Base-by-base conservation (phyloP, 2,888 invertebrate genomes). In the Lithosia quadra region DNA sequence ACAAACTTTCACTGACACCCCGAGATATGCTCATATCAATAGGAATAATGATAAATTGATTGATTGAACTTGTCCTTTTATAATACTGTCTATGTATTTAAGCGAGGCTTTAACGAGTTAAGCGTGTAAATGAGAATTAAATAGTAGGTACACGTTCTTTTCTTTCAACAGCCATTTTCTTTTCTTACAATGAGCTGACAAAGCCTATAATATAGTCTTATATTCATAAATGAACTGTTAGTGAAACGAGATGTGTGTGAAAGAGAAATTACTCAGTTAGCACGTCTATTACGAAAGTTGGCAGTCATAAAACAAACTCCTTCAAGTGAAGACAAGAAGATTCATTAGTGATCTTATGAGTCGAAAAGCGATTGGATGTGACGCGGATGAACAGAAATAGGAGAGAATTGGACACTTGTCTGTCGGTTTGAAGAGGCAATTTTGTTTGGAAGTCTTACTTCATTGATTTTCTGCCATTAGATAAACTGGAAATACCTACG, bases 341-440 rank as follows among this genome's bases (percentile, higher is more conserved):
- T 78, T 81, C 81, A 81, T 81, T 81, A 81, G 75, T 65, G 77
- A 81, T 73, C 72, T 69, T 73, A 80, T 77, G 73, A 75, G 80
- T 69, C 75, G 67, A 75, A 75, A 78, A 77, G 71, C 78, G 79
- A 76, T 77, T 79, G 69, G 65, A 80, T 72, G 77, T 71, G 72
- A 76, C 69, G 67, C 69, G 73, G 67, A 78, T 77, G 76, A 77
- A 80, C 73, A 77, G 78, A 68, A 76, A 82, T 77, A 70, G 64
- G 64, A 34, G 70, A 64, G 72, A 75, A 80, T 79, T 78, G 75
- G 71, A 74, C 65, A 77, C 80, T 82, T 72, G 73, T 43, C 67
- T 72, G 69, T 72, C 67, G 62, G 56, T 67, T 71, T 73, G 67
- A 69, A 82, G 75, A 70, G 76, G 73, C 72, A 81, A 81, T 82